Conservation (phyloP, 2,113 vertebrate genomes). For the Choloepus hoffmanni region DNA sequence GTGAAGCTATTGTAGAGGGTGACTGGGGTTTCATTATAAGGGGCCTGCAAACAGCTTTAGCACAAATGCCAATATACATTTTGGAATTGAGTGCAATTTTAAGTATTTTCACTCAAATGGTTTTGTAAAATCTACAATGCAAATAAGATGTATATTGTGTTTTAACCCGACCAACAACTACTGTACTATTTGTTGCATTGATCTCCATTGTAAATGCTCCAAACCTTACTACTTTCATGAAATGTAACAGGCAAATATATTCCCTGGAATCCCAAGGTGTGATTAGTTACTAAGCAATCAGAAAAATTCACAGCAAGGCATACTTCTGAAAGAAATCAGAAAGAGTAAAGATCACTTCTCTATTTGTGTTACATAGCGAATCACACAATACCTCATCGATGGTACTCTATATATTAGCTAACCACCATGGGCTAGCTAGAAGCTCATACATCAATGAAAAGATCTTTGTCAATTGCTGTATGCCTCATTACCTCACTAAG, state of each 20-base stretch:
- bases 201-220: slow-evolving; percentile 70
- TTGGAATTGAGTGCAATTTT: slow-evolving; percentile 75
- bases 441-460: slow-evolving; percentile 84
- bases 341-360: slow-evolving; percentile 80
- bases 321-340: slow-evolving; percentile 82
- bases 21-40: slow-evolving; percentile 77
- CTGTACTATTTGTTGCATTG: slow-evolving; percentile 63
- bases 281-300: slow-evolving; percentile 80
- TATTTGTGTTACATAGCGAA: slow-evolving; percentile 75
- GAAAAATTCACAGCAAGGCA: slow-evolving; percentile 61
- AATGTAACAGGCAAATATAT: slow-evolving; percentile 61
- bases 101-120: slow-evolving; percentile 75
- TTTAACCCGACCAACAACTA: slow-evolving; percentile 64
- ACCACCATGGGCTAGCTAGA: slow-evolving; percentile 82
- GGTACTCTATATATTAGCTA: slow-evolving; percentile 81
- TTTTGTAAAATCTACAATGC: slow-evolving; percentile 73
- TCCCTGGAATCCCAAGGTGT: slow-evolving; percentile 80
- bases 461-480: slow-evolving; percentile 85
- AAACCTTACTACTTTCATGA: slow-evolving; percentile 75
- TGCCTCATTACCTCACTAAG: slow-evolving; percentile 86
- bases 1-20: slow-evolving; percentile 72
- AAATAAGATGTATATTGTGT: slow-evolving; percentile 72
- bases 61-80: slow-evolving; percentile 81
- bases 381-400: slow-evolving; percentile 73
- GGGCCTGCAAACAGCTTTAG: slow-evolving; percentile 69